Percentiles rank a stretch among this genome's conserved stretches.
Evolutionary conservation across 1,140 invertebrate genomes (phyloP).

Genomic region (Leptinotarsa texana): DNA sequence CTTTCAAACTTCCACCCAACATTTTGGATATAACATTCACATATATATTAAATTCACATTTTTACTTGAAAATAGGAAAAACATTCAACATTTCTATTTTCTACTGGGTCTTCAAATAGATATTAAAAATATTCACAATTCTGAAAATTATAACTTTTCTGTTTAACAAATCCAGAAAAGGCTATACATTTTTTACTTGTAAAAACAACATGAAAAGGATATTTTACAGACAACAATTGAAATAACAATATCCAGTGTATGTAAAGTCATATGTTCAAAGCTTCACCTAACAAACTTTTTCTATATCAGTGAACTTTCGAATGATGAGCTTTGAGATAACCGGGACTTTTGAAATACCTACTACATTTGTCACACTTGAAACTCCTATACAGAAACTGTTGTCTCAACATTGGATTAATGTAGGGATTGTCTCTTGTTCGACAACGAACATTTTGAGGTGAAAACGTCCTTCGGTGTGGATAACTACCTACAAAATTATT

Average conservation of each 20-base stretch:
- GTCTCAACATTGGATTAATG: conserved; percentile 52
- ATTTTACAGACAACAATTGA: too few species aligned
- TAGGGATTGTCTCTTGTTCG: conserved; percentile 50
- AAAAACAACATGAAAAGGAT: too few species aligned
- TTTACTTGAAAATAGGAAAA: neutral
- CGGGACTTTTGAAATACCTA: conserved; percentile 53
- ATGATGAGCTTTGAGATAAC: conserved; percentile 52
- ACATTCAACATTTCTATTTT: too few species aligned
- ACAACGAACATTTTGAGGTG: conserved; percentile 45
- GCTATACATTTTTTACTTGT: too few species aligned
- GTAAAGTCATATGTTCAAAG: too few species aligned
- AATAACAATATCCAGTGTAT: neutral
- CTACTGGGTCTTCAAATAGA: too few species aligned
- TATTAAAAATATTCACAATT: too few species aligned
- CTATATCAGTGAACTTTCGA: conserved; percentile 45
- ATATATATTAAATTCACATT: neutral
- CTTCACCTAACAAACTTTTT: too few species aligned
- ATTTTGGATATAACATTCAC: too few species aligned
- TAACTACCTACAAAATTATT: conserved; percentile 41
- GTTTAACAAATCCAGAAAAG: too few species aligned
- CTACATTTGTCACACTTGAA: conserved; percentile 53
- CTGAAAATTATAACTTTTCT: too few species aligned
- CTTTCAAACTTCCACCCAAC: too few species aligned
- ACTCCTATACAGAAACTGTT: conserved; percentile 51
- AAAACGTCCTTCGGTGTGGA: conserved; percentile 41